A percentile compares a stretch with the other conserved stretches of the same genome.
Conservation (phyloP, 2,797 vertebrate genomes). For the Dicrostonyx torquatus region DNA sequence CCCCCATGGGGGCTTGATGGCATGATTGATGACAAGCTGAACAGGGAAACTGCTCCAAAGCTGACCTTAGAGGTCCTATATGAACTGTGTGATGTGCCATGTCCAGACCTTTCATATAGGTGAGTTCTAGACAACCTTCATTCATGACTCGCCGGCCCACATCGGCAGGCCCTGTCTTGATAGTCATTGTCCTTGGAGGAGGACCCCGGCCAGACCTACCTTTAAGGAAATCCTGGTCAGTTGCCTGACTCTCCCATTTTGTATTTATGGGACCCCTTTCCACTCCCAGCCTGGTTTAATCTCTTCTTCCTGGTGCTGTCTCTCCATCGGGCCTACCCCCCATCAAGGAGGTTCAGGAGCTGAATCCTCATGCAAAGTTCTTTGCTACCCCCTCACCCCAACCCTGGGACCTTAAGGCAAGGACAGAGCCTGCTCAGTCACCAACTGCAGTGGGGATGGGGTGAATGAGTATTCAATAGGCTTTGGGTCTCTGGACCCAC, state of each 20-base stretch:
- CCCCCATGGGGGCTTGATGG: not conserved
- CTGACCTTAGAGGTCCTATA: too few relatives aligned
- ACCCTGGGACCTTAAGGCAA: not conserved
- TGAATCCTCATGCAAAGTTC: not conserved
- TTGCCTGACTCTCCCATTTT: not conserved
- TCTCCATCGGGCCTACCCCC: not conserved
- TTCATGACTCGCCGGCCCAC: not conserved
- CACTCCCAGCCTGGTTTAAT: not conserved
- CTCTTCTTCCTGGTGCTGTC: too few relatives aligned
- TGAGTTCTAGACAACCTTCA: not conserved
- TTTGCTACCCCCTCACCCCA: not conserved
- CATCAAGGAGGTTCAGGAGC: too few relatives aligned
- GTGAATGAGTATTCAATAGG: not conserved
- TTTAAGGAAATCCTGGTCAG: not conserved
- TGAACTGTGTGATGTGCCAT: too few relatives aligned
- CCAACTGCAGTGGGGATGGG: not conserved
- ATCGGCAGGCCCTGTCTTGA: fast-evolving
- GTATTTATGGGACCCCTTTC: not conserved
- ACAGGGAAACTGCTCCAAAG: too few relatives aligned
- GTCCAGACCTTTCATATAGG: too few relatives aligned
- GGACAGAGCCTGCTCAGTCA: not conserved
- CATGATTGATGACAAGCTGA: not conserved
- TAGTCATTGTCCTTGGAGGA: not conserved
- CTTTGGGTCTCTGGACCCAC: not conserved
- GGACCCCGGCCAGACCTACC: not conserved